A percentile compares a stretch with the other conserved stretches of the same genome.
Evolutionary conservation across 2,113 vertebrate species (phyloP).

Genomic region (Ciconia maguari): DNA sequence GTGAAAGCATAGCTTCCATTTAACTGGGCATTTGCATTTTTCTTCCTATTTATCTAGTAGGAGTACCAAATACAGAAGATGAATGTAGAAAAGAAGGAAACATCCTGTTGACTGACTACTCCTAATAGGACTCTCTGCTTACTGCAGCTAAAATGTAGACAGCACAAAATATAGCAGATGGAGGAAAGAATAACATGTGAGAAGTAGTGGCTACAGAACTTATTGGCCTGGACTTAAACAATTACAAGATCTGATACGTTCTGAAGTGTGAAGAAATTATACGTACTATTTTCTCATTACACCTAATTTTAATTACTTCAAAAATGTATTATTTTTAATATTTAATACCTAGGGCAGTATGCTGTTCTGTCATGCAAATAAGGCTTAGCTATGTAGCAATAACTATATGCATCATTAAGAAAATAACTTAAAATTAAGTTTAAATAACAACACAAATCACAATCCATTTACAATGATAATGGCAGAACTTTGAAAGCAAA

Average conservation of each 20-base stretch:
- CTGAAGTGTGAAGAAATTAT: not conserved
- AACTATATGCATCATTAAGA: not conserved
- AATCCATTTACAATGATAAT: not conserved
- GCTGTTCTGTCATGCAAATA: not conserved
- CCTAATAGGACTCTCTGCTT: not conserved
- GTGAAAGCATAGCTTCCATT: not conserved
- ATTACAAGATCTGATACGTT: not conserved
- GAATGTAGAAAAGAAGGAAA: not conserved
- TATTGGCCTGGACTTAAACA: not conserved
- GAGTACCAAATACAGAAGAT: not conserved
- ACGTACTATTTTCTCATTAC: not conserved
- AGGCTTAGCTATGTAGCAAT: not conserved
- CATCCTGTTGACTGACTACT: not conserved
- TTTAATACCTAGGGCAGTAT: not conserved
- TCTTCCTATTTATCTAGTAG: not conserved
- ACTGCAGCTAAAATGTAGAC: not conserved
- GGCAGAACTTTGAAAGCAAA: not conserved
- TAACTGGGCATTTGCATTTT: not conserved
- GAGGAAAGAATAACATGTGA: not conserved
- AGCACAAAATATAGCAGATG: not conserved
- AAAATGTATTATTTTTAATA: not conserved
- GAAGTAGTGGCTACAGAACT: not conserved
- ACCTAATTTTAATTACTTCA: not conserved
- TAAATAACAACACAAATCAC: not conserved
- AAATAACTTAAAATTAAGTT: not conserved